Evolutionary conservation across 2,797 vertebrate species (phyloP), one percentile per base, ranked within the genome.

Genomic region (Acridotheres tristis): DNA sequence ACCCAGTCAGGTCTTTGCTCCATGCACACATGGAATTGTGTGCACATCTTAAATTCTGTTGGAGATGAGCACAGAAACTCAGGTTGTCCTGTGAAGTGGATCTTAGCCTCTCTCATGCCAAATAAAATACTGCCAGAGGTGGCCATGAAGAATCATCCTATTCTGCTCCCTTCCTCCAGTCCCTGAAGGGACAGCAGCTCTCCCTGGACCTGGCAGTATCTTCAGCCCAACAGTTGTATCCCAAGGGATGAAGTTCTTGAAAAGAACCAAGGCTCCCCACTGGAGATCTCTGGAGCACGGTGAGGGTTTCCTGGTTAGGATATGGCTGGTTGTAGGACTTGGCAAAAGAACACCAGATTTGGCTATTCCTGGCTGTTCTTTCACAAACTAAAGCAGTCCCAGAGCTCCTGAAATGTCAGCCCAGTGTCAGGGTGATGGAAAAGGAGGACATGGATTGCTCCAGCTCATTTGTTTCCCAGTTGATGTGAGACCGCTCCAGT

Each of bases 11-110:
- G 11, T 59, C 68, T 54, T 65, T 48, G 4, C n/a, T 85, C 54
- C 22, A 0, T 11, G 11, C 7, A 25, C 5, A 1, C 0, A 0
- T 63, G 27, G 68, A 77, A 5, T 18, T 23, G 16, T 22, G 9
- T 36, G 21, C 7, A 0, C 43, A 0, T 40, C 73, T 40, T 69
- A 25, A 26, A 30, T 15, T 25, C 13, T 42, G 11, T 16, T 45
- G 75, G 47, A 47, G 42, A 12, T 14, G 30, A 90, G 47, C 54
- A 14, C 34, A 65, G 81, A 67, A 67, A 65, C 4, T 1, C 16
- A 51, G 29, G 7, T 58, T n/a, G 27, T 65, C 9, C 20, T 3
- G 0, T 43, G 7, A 38, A 26, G 30, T 34, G 43, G 11, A 38
- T 68, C 72, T 86, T 30, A 76, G 8, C 34, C 11, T 54, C 30